Conservation (phyloP, 2,797 vertebrate species). For the Pristis pectinata region DNA sequence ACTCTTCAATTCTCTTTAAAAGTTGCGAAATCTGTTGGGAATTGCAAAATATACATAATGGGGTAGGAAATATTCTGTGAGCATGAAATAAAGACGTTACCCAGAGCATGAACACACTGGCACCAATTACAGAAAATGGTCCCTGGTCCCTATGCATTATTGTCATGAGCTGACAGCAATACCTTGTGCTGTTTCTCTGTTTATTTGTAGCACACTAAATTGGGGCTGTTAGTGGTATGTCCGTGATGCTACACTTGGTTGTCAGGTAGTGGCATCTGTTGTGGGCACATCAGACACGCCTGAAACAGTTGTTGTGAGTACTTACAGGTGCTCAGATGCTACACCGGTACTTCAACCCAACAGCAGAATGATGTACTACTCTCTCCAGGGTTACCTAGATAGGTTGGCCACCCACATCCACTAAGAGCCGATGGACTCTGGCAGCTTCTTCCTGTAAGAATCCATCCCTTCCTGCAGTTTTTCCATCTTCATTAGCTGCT, state of each 20-base stretch:
- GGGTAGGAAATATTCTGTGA: neutral
- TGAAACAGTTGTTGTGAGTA: neutral
- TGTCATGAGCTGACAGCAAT: neutral
- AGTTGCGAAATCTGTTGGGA: conserved; percentile 62
- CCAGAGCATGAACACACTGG: neutral
- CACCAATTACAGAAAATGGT: neutral
- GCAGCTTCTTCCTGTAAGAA: too few relatives aligned
- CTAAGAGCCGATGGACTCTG: too few relatives aligned
- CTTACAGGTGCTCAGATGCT: neutral
- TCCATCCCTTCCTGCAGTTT: too few relatives aligned
- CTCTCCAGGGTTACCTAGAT: neutral
- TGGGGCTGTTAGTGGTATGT: neutral
- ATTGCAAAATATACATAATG: neutral
- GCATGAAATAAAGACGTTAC: neutral
- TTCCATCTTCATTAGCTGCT: too few relatives aligned
- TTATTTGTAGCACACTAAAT: neutral
- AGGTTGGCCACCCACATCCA: neutral
- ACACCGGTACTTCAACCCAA: too few relatives aligned
- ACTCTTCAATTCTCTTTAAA: conserved; percentile 60
- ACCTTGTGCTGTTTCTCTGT: too few relatives aligned
- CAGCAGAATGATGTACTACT: neutral
- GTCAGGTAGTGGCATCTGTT: neutral
- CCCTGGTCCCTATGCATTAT: neutral
- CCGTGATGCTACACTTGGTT: neutral
- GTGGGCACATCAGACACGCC: neutral